phyloP scores from a whole-genome alignment of 2,113 vertebrate genomes.

The Hemiscyllium ocellatum region DNA sequence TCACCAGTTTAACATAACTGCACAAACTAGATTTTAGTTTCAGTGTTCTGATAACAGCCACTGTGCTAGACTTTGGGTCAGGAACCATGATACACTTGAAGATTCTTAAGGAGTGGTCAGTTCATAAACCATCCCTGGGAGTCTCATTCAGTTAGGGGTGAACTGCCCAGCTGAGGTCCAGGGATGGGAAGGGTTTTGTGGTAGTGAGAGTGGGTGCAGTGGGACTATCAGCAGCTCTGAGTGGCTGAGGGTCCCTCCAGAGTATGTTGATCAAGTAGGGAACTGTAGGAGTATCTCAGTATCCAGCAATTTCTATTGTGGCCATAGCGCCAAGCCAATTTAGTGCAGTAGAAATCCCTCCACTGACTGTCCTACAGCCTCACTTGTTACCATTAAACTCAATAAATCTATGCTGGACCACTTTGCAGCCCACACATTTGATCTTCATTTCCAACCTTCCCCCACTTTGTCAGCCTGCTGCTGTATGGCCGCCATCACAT shows the following conservation, averaged over 20 bases:
- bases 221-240: neutral
- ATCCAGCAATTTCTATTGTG: neutral
- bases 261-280: too few species aligned
- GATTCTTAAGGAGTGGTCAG: neutral
- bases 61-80: neutral
- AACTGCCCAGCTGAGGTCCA: too few species aligned
- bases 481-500: neutral
- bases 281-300: neutral
- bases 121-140: neutral
- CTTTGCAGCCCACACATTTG: neutral
- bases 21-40: neutral
- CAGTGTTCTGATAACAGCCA: neutral
- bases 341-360: neutral
- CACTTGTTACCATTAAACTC: neutral
- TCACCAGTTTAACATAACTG: neutral
- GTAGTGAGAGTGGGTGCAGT: neutral
- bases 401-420: too few species aligned
- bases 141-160: neutral
- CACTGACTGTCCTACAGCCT: neutral
- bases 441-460: too few species aligned
- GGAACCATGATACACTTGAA: neutral
- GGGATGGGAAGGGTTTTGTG: too few species aligned
- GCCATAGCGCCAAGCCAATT: neutral
- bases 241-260: too few species aligned
- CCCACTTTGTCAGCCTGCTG: neutral